Evolutionary conservation across 1,140 invertebrate genomes (phyloP).

Genomic region (Eumeta japonica): DNA sequence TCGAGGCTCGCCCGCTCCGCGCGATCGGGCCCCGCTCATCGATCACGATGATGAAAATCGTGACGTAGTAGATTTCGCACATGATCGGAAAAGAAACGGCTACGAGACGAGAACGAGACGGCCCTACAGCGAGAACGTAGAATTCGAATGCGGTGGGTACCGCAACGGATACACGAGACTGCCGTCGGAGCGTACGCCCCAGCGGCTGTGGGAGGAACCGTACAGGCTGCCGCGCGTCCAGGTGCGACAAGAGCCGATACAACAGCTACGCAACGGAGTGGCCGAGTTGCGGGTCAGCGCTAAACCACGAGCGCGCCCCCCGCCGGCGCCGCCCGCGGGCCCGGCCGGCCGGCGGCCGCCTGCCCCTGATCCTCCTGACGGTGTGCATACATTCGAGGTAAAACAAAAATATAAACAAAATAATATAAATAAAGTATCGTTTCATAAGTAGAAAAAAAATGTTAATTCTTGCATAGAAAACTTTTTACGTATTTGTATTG

Average conservation of each 20-base stretch:
- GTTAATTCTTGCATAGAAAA: background rate
- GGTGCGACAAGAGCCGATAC: conserved; percentile 36
- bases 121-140: conserved; percentile 52
- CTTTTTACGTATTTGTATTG: background rate
- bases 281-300: conserved; percentile 42
- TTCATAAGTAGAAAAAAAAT: background rate
- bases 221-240: conserved; percentile 41
- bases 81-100: conserved; percentile 32
- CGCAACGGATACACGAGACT: conserved; percentile 40
- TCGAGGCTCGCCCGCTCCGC: conserved; percentile 23
- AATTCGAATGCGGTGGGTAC: conserved; percentile 30
- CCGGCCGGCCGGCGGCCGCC: conserved; percentile 36
- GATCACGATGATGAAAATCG: conserved; percentile 39
- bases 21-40: conserved; percentile 31
- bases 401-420: too few relatives aligned
- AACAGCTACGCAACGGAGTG: conserved; percentile 37
- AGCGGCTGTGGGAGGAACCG: conserved; percentile 44
- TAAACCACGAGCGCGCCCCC: conserved; percentile 31
- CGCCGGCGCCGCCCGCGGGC: conserved; percentile 31
- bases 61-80: conserved; percentile 40
- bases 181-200: conserved; percentile 21
- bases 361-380: conserved; percentile 46
- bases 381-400: conserved; percentile 49
- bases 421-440: background rate
- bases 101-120: conserved; percentile 35